A percentile compares a stretch with the other conserved stretches of the same genome.
phyloP scores from a whole-genome alignment of 2,797 vertebrate genomes.

The Falco novaeseelandiae region DNA sequence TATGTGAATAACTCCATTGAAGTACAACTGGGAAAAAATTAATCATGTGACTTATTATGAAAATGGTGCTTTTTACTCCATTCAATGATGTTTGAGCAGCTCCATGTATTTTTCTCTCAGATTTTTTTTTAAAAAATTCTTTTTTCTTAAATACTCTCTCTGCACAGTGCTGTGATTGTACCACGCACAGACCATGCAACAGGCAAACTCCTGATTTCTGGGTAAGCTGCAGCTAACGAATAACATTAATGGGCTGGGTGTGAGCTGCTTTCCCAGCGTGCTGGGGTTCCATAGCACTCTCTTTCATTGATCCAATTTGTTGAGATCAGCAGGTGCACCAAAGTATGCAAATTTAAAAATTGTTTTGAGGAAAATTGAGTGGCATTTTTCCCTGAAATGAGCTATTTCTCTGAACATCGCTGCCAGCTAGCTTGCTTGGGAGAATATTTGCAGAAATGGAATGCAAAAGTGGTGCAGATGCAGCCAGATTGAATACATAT shows the following conservation, averaged over 20 bases:
- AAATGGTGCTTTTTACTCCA: background rate
- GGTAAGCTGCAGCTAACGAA: background rate
- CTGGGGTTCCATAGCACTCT: accelerated
- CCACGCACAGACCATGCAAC: accelerated
- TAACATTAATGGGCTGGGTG: background rate
- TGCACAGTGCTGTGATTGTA: background rate
- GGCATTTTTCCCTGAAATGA: background rate
- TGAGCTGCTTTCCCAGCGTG: background rate
- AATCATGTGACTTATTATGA: background rate
- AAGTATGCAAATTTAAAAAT: background rate
- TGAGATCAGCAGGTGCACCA: slow-evolving; percentile 19
- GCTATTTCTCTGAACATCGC: background rate
- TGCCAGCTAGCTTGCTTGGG: slow-evolving; percentile 10
- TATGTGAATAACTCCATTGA: slow-evolving; percentile 39
- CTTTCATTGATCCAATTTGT: background rate
- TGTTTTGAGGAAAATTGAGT: background rate
- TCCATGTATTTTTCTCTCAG: background rate
- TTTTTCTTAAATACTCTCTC: background rate
- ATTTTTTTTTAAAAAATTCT: background rate
- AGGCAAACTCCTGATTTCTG: background rate
- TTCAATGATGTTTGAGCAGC: background rate
- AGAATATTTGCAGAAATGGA: slow-evolving; percentile 9
- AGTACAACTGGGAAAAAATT: slow-evolving; percentile 11
- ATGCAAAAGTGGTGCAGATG: background rate
- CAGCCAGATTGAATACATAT: slow-evolving; percentile 25